These are phyloP conservation scores for Sander lucioperca DNA, from an alignment of 2,113 vertebrate genomes.

Conservation along the genomic window DNA sequence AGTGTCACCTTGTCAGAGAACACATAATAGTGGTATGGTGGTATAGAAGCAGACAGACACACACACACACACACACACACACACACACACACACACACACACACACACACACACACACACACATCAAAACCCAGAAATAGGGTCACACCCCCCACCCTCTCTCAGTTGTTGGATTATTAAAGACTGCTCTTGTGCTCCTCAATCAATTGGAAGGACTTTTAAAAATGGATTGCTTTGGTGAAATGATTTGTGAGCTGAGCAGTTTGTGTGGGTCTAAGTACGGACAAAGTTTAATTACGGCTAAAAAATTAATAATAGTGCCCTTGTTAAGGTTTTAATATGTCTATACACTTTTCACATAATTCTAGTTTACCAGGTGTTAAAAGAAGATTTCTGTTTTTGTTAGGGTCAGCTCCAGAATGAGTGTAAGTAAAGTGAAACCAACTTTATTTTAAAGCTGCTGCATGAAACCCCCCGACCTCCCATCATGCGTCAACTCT, in stretches of 20 bases:
- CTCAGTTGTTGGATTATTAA: constrained; percentile 43
- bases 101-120: not conserved
- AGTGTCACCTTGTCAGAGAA: constrained; percentile 6
- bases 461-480: not conserved
- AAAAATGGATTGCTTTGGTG: constrained; percentile 10
- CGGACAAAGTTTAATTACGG: constrained; percentile 1
- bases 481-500: not conserved
- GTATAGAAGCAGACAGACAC: not conserved
- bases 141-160: constrained; percentile 27
- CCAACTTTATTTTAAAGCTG: too few relatives aligned
- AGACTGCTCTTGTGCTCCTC: not conserved
- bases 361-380: not conserved
- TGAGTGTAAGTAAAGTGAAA: not conserved
- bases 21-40: not conserved
- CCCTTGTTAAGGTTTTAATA: not conserved
- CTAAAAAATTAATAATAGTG: not conserved
- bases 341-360: not conserved
- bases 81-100: too few relatives aligned
- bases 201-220: constrained; percentile 25
- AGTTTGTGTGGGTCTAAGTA: not conserved
- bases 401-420: not conserved
- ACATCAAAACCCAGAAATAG: constrained; percentile 34
- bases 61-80: too few relatives aligned
- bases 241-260: constrained; percentile 6
- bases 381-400: not conserved